Evolutionary conservation across 2,797 vertebrate genomes (phyloP).

Genomic region (Agapornis canus): DNA sequence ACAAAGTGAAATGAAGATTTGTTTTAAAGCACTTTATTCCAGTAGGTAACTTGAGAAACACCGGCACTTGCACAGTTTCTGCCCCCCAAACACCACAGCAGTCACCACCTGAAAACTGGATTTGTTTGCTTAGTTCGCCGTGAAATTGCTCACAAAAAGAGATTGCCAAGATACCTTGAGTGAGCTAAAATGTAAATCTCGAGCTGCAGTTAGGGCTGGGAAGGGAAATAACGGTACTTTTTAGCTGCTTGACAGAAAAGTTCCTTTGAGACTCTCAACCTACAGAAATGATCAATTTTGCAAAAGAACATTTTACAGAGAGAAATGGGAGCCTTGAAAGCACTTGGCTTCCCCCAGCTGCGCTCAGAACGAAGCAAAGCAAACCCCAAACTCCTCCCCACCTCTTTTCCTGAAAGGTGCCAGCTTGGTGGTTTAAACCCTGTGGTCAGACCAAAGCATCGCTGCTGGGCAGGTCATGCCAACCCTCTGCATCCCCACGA

Average conservation of each 20-base stretch:
- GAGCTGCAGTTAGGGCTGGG: not conserved
- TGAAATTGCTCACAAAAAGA: not conserved
- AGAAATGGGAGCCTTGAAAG: not conserved
- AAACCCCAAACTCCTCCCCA: not conserved
- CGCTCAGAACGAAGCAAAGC: not conserved
- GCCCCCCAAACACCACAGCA: not conserved
- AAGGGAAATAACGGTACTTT: conserved; percentile 8
- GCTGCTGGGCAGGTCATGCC: fast-evolving
- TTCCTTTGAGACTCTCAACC: conserved; percentile 44
- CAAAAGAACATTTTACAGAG: conserved; percentile 11
- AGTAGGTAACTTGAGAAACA: not conserved
- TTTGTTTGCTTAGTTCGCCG: not conserved
- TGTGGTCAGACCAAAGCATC: fast-evolving
- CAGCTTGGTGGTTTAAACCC: not conserved
- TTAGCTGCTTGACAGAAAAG: conserved; percentile 7
- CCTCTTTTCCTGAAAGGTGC: not conserved
- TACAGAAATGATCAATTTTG: conserved; percentile 44
- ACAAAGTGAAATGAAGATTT: not conserved
- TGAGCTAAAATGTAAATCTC: not conserved
- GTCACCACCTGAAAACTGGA: not conserved
- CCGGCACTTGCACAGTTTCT: not conserved
- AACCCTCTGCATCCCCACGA: not conserved
- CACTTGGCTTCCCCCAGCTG: not conserved
- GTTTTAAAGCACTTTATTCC: not conserved
- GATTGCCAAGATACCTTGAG: not conserved